Evolutionary conservation across 2,113 vertebrate species (phyloP).

Genomic region (Abramis brama): DNA sequence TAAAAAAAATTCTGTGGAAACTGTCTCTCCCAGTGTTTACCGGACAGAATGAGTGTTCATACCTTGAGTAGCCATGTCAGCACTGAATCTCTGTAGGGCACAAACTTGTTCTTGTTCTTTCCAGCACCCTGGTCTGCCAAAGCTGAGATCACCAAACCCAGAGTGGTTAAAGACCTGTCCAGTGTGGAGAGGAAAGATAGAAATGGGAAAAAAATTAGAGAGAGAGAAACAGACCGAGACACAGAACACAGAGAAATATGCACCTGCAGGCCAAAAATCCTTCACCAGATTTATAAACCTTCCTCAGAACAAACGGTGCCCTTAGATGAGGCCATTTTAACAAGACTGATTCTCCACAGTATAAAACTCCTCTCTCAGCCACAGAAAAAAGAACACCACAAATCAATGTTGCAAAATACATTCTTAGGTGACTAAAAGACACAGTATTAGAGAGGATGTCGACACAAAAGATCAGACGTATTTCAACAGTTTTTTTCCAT

Average conservation of each 20-base stretch:
- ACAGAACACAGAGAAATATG: conserved; percentile 24
- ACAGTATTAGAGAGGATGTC: neutral
- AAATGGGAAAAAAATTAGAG: neutral
- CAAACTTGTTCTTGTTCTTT: conserved; percentile 97
- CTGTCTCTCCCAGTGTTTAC: conserved; percentile 16
- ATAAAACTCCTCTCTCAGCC: neutral
- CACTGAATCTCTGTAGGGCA: conserved; percentile 97
- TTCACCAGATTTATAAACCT: conserved; percentile 29
- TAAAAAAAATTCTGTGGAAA: conserved; percentile 26
- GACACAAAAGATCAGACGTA: neutral
- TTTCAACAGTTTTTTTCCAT: conserved; percentile 5
- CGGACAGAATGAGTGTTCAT: conserved; percentile 42
- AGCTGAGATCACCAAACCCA: conserved; percentile 95
- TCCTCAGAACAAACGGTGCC: conserved; percentile 24
- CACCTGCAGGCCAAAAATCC: conserved; percentile 15
- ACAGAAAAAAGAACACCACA: neutral
- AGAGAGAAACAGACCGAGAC: neutral
- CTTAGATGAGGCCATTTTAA: neutral
- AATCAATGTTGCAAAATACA: conserved; percentile 10
- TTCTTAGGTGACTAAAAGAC: neutral
- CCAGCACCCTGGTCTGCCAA: conserved; percentile 93
- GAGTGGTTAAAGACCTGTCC: conserved; percentile 90
- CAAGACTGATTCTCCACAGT: conserved; percentile 9
- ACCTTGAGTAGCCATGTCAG: conserved; percentile 98
- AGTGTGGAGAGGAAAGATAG: neutral